Base-by-base conservation (phyloP, 1,140 invertebrate genomes). In the Hermetia illucens region DNA sequence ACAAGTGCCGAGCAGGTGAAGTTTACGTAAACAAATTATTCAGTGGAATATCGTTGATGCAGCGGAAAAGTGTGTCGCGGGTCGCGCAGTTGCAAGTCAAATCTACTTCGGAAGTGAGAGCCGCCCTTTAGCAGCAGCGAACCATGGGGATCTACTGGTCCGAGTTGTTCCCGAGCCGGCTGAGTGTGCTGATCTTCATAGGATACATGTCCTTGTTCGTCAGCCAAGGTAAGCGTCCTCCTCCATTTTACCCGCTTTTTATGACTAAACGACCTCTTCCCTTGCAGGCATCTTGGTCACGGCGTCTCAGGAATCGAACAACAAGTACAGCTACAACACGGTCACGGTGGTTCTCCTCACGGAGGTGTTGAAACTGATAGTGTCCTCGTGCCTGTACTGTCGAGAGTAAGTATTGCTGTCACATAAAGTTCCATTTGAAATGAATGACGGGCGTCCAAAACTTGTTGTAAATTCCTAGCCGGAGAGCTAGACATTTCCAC, bases 291-390 rank as follows among this genome's bases (percentile, higher is more conserved):
- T 94, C 44, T 74, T 94, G 45, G 83, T 94, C 13, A 93, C 82
- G 33, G 82, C 82, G 46, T 90, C 88, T 5, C 88, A 93, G 65
- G 75, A 74, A 42, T 68, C 72, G 34, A 75, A 79, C 52, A 80
- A 84, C 48, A 69, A 67, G 16, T 94, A 94, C 61, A 73, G 75
- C 41, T 95, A 93, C 50, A 91, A 90, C 54, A 86, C 82, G 19
- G 75, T 85, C 2, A 79, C 81, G 17, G 88, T 89, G 18, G 89
- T 95, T 18, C 65, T 94, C 36, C 59, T 91, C 33, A 91, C 86
- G 8, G 91, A 96, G 70, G 64, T 84, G 20, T 54, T 90, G 6
- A 96, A 96, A 64, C 65, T 95, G 29, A 34, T 87, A 10, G 64
- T 77, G 27, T 88, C 85, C 2, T 54, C 69, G 19, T 43, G 63